Percentiles rank a stretch among this genome's conserved stretches.
Conservation (phyloP, 1,140 invertebrate genomes). For the Bilobella aurantiaca region DNA sequence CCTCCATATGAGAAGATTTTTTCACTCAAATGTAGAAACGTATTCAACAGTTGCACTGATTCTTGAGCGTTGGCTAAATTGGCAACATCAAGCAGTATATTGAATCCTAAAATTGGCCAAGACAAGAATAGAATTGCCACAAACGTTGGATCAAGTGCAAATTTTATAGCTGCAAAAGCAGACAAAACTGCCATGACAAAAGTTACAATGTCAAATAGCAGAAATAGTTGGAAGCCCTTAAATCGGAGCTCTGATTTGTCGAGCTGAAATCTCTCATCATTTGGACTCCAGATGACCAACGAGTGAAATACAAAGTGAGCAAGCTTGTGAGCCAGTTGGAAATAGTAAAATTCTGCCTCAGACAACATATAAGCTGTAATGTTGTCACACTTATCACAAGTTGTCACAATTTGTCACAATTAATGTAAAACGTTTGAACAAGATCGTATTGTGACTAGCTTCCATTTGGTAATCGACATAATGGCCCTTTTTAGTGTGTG, state of each 20-base stretch:
- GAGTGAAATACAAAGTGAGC: not conserved
- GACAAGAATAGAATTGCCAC: not conserved
- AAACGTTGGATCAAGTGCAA: not conserved
- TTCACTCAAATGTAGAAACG: not conserved
- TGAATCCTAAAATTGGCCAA: not conserved
- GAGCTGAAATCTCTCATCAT: not conserved
- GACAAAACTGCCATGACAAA: not conserved
- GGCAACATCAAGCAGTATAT: not conserved
- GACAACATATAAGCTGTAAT: no score
- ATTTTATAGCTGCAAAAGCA: not conserved
- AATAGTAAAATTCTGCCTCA: not conserved
- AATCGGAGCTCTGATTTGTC: not conserved
- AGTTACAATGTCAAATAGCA: not conserved
- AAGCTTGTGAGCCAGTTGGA: not conserved
- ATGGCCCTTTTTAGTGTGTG: no score
- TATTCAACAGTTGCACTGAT: not conserved
- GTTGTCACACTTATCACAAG: no score
- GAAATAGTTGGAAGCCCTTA: not conserved
- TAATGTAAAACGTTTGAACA: no score
- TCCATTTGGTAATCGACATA: no score
- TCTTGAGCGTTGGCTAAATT: not conserved
- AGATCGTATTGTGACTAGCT: no score
- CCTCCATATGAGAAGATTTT: not conserved
- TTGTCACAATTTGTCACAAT: no score
- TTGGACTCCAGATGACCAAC: not conserved